Evolutionary conservation across 2,113 vertebrate species (phyloP).

Genomic region (Atherinomorus stipes): DNA sequence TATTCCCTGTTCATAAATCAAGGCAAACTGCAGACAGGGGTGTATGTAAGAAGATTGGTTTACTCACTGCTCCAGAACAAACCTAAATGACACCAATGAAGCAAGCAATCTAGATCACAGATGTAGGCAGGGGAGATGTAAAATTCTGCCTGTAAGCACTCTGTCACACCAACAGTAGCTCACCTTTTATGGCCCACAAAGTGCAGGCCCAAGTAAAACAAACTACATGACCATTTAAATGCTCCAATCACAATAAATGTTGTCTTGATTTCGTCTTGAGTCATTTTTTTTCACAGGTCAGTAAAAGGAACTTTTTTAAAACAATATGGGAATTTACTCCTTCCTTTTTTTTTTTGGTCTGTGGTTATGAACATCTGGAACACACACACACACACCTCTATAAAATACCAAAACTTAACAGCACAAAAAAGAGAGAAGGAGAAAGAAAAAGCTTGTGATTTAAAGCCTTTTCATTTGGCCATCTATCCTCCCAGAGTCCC

Average conservation of each 20-base stretch:
- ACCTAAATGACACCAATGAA: constrained; percentile 77
- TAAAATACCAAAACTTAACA: constrained; percentile 26
- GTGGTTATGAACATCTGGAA: constrained; percentile 45
- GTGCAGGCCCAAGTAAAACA: constrained; percentile 40
- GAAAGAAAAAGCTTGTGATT: constrained; percentile 40
- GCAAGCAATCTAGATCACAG: constrained; percentile 70
- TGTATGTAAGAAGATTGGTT: constrained; percentile 78
- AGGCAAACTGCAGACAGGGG: constrained; percentile 74
- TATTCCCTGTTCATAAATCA: constrained; percentile 78
- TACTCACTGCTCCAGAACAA: constrained; percentile 80
- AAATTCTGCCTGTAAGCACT: constrained; percentile 66
- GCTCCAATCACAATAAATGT: constrained; percentile 27
- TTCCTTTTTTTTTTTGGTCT: constrained; percentile 7
- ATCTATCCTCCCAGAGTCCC: constrained; percentile 58
- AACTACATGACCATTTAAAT: constrained; percentile 26
- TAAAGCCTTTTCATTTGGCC: constrained; percentile 50
- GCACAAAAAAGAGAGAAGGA: not conserved
- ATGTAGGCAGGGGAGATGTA: constrained; percentile 51
- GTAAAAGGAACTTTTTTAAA: constrained; percentile 20
- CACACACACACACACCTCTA: constrained; percentile 10
- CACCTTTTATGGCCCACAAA: constrained; percentile 57
- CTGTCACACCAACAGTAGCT: constrained; percentile 63
- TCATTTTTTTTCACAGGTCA: not conserved
- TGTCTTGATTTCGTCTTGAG: not conserved
- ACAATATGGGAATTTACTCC: constrained; percentile 1